These are phyloP conservation scores for Ophion obscuratus DNA, from an alignment of 2,888 invertebrate genomes.

Conservation along the genomic window DNA sequence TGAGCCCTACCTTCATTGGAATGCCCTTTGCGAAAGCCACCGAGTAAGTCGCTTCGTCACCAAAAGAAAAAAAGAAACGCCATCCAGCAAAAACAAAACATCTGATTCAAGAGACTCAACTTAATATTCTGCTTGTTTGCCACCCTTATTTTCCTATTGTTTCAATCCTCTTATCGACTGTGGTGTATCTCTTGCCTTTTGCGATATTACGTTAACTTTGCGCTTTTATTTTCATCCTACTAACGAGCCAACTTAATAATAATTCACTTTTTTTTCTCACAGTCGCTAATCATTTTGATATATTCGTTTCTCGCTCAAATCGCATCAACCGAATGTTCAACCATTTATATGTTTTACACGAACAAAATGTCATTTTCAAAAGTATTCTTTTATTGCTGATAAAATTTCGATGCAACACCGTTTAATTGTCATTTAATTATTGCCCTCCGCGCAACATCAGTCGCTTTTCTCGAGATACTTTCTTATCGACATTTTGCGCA, in stretches of 20 bases:
- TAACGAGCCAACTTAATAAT: background rate
- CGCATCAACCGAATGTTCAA: too few species aligned
- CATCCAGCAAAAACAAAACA: constrained; percentile 76
- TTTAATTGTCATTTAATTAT: constrained; percentile 24
- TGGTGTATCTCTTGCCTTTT: constrained; percentile 12
- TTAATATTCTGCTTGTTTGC: constrained; percentile 46
- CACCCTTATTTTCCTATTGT: constrained; percentile 22
- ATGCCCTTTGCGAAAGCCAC: constrained; percentile 99
- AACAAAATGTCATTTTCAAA: background rate
- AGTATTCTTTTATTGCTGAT: background rate
- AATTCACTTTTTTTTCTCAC: background rate
- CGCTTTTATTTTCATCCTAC: background rate
- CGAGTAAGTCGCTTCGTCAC: constrained; percentile 94
- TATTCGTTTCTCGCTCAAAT: too few species aligned
- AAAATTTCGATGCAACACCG: background rate
- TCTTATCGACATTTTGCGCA: background rate
- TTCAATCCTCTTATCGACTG: constrained; percentile 4
- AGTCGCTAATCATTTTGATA: background rate
- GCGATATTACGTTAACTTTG: background rate
- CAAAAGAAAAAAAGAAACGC: constrained; percentile 79
- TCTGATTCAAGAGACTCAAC: constrained; percentile 82
- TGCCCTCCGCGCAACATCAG: constrained; percentile 30
- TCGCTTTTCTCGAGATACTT: constrained; percentile 1
- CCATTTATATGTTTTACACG: background rate
- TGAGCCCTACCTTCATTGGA: constrained; percentile 98